Evolutionary conservation across 1,140 invertebrate genomes (phyloP).

Genomic region (Drosophila rhopaloa): DNA sequence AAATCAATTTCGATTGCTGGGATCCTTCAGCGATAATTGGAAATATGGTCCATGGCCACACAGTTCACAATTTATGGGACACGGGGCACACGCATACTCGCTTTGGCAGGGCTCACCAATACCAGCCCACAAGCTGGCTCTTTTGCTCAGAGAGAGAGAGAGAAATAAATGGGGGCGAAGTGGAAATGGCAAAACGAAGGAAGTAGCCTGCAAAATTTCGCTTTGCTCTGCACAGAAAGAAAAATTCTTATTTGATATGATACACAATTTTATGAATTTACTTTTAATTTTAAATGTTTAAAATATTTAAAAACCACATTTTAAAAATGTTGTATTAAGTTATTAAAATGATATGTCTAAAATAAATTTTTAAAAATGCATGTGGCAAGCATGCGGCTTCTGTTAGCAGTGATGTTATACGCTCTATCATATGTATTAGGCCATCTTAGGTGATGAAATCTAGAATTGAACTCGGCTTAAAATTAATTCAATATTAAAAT

Average conservation of each 20-base stretch:
- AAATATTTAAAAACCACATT: too few species aligned
- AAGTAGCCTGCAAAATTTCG: constrained; percentile 79
- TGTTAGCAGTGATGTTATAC: too few species aligned
- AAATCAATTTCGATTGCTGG: constrained; percentile 67
- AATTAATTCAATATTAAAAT: too few species aligned
- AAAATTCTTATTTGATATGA: background rate
- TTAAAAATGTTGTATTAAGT: too few species aligned
- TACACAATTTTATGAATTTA: background rate
- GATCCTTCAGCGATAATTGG: constrained; percentile 68
- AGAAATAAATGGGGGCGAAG: constrained; percentile 54
- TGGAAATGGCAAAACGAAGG: constrained; percentile 62
- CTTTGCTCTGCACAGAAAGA: constrained; percentile 39
- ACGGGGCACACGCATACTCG: constrained; percentile 63
- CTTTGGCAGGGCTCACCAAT: constrained; percentile 28
- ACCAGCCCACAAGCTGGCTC: constrained; percentile 52
- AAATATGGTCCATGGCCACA: constrained; percentile 82
- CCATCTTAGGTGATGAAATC: too few species aligned
- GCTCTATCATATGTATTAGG: too few species aligned
- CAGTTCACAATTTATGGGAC: constrained; percentile 80
- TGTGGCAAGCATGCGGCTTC: too few species aligned
- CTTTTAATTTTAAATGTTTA: too few species aligned
- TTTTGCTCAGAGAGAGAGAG: constrained; percentile 50
- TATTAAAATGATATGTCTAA: too few species aligned
- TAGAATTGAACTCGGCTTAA: too few species aligned
- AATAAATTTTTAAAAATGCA: too few species aligned